phyloP scores from a whole-genome alignment of 2,888 invertebrate genomes.

The Ophion slaviceki region DNA sequence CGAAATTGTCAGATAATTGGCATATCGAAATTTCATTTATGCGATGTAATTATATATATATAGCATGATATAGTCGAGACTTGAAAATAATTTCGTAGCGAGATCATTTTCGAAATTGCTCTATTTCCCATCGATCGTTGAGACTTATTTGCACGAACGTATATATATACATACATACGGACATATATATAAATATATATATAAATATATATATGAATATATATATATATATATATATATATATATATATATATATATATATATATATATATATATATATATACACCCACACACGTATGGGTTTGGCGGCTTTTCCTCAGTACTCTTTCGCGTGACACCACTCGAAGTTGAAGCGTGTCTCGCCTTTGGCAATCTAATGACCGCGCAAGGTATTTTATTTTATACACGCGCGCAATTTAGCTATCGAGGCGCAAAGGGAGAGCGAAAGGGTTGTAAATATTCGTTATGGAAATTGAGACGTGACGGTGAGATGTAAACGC shows the following conservation, averaged over 20 bases:
- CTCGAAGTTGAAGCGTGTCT: constrained; percentile 31
- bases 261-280: too few relatives aligned
- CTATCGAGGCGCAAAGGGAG: background rate
- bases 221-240: too few relatives aligned
- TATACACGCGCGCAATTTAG: background rate
- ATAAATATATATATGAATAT: background rate
- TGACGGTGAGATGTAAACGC: constrained; percentile 59
- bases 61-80: constrained; percentile 64
- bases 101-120: constrained; percentile 78
- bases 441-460: constrained; percentile 60
- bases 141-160: constrained; percentile 19
- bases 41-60: constrained; percentile 68
- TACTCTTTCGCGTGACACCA: constrained; percentile 35
- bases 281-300: constrained; percentile 8
- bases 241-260: too few relatives aligned
- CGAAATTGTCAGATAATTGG: constrained; percentile 70
- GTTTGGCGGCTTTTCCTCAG: constrained; percentile 44
- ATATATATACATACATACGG: background rate
- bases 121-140: constrained; percentile 71
- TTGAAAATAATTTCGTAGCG: constrained; percentile 72
- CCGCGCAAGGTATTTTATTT: background rate
- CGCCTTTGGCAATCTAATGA: constrained; percentile 48
- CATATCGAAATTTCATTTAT: constrained; percentile 74
- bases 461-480: constrained; percentile 76
- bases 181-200: background rate